phyloP scores from a whole-genome alignment of 2,888 invertebrate species.

The Trissolcus brochymenae region DNA sequence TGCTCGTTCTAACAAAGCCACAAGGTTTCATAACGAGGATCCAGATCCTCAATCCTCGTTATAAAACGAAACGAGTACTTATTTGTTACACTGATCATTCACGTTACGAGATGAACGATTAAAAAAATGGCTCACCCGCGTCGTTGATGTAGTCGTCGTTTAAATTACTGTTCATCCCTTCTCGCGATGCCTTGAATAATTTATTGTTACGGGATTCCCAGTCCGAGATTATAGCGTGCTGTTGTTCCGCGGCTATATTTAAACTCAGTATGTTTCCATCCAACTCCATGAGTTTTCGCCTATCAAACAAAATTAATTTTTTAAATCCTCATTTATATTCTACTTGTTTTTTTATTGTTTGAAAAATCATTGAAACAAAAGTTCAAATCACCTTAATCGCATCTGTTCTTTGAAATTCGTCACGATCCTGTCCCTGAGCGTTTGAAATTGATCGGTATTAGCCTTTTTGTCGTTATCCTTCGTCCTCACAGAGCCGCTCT shows the following conservation, averaged over 20 bases:
- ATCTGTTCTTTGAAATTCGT: conserved; percentile 95
- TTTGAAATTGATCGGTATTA: conserved; percentile 77
- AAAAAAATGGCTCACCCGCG: conserved; percentile 60
- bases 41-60: not conserved
- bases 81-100: not conserved
- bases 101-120: too few relatives aligned
- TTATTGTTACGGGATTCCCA: conserved; percentile 91
- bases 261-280: conserved; percentile 92
- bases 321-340: not conserved
- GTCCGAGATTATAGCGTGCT: conserved; percentile 91
- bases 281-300: conserved; percentile 90
- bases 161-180: conserved; percentile 73
- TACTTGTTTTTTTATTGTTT: too few relatives aligned
- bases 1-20: too few relatives aligned
- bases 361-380: too few relatives aligned
- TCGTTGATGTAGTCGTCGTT: conserved; percentile 64
- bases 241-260: conserved; percentile 91
- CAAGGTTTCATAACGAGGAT: not conserved
- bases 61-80: not conserved
- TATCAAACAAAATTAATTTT: conserved; percentile 57
- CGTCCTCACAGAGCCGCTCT: conserved; percentile 80
- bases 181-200: conserved; percentile 80
- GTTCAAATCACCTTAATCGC: conserved; percentile 81
- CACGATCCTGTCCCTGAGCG: conserved; percentile 89
- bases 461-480: conserved; percentile 72